Percentiles rank a stretch among this genome's conserved stretches.
Evolutionary conservation across 2,113 vertebrate genomes (phyloP).

Genomic region (Stictonetta naevosa): DNA sequence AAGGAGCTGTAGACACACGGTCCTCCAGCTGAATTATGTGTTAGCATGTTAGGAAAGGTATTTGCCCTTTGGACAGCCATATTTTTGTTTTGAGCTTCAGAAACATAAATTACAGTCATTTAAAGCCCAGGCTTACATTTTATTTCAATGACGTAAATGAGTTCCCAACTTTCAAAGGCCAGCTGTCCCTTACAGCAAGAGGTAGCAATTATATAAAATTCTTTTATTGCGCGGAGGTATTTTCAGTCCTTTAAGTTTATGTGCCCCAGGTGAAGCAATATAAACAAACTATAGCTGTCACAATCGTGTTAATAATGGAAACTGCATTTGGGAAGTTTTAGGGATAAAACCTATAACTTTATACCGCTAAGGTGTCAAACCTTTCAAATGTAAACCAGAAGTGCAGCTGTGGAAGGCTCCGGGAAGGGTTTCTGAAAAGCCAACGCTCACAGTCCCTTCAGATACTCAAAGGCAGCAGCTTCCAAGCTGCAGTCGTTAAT

Average conservation of each 20-base stretch:
- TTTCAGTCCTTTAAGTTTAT: slow-evolving; percentile 57
- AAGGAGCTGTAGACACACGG: background rate
- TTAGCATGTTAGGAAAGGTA: slow-evolving; percentile 35
- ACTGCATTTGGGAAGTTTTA: slow-evolving; percentile 65
- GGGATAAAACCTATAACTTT: slow-evolving; percentile 55
- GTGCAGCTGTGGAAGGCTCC: background rate
- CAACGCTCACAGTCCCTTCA: background rate
- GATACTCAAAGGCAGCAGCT: background rate
- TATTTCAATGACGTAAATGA: slow-evolving; percentile 45
- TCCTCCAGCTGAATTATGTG: background rate
- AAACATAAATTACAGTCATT: slow-evolving; percentile 62
- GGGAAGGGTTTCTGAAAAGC: background rate
- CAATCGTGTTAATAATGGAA: slow-evolving; percentile 54
- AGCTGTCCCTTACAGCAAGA: slow-evolving; percentile 65
- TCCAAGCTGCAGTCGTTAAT: background rate
- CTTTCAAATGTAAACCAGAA: slow-evolving; percentile 18
- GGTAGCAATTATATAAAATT: slow-evolving; percentile 66
- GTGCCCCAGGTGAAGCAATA: slow-evolving; percentile 47
- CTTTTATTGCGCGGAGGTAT: slow-evolving; percentile 46
- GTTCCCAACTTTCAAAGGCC: slow-evolving; percentile 57
- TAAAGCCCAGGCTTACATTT: slow-evolving; percentile 62
- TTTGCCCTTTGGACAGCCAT: slow-evolving; percentile 67
- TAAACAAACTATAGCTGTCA: slow-evolving; percentile 18
- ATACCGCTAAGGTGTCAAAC: slow-evolving; percentile 52
- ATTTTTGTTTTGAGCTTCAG: slow-evolving; percentile 58